Conservation (phyloP, 2,888 invertebrate genomes). For the Melinopterus prodromus region DNA sequence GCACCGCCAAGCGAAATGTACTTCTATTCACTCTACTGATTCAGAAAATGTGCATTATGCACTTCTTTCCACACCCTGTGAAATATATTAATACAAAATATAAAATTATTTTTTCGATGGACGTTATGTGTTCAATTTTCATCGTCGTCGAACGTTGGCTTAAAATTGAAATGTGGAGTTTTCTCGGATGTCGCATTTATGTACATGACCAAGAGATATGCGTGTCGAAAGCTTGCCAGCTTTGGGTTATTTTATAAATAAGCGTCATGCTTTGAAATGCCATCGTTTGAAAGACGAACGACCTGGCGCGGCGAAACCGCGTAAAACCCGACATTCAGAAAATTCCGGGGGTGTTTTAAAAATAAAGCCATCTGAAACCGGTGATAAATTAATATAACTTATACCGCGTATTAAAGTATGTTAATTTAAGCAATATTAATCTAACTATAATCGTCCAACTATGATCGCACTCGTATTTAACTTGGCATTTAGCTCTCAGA, state of each 20-base stretch:
- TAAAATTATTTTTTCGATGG: not conserved
- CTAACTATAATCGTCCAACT: not conserved
- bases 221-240: conserved; percentile 32
- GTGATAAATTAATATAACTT: not conserved
- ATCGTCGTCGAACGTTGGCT: not conserved
- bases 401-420: not conserved
- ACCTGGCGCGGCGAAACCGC: not conserved
- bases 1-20: not conserved
- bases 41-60: not conserved
- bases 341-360: not conserved
- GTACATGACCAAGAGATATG: not conserved
- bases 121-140: not conserved
- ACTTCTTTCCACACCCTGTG: not conserved
- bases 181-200: not conserved
- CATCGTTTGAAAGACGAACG: conserved; percentile 4
- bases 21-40: not conserved
- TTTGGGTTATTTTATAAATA: conserved; percentile 40
- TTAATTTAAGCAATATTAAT: not conserved
- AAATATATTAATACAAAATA: not conserved
- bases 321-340: not conserved
- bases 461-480: too few species aligned
- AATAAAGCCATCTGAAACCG: not conserved
- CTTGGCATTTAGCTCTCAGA: too few species aligned
- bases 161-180: not conserved
- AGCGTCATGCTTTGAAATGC: not conserved